Percentiles rank a stretch among this genome's conserved stretches.
Evolutionary conservation across 1,140 invertebrate species (phyloP).

Genomic region (Himalopsyche phryganea): DNA sequence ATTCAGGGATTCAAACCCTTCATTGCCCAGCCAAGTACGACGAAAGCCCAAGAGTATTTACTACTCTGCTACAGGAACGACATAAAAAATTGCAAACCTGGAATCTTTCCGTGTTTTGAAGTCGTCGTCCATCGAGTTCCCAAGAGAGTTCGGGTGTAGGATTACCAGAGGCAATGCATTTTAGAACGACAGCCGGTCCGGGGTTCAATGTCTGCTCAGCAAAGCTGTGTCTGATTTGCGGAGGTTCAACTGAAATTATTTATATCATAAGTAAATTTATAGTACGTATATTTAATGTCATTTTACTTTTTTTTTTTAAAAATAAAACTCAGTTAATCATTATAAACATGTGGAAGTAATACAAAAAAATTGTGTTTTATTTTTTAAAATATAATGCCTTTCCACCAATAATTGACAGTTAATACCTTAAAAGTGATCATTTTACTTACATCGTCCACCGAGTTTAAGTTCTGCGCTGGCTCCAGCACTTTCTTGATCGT

Average conservation of each 20-base stretch:
- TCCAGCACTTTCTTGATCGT: constrained; percentile 91
- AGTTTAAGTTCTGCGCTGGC: constrained; percentile 89
- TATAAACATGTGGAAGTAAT: too few species aligned
- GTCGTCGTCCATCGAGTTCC: constrained; percentile 85
- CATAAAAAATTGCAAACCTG: too few species aligned
- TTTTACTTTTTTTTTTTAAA: not conserved
- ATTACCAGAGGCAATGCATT: constrained; percentile 75
- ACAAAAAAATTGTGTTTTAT: too few species aligned
- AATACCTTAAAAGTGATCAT: too few species aligned
- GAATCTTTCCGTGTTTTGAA: constrained; percentile 74
- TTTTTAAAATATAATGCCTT: too few species aligned
- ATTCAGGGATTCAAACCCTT: too few species aligned
- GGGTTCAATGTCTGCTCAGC: constrained; percentile 83
- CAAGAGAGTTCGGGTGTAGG: constrained; percentile 93
- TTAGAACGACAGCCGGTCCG: constrained; percentile 76
- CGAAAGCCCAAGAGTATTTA: too few species aligned
- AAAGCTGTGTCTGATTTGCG: constrained; percentile 82
- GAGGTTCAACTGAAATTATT: constrained; percentile 70
- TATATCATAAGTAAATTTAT: not conserved
- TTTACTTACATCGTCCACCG: constrained; percentile 77
- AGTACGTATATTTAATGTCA: not conserved
- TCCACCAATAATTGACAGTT: too few species aligned
- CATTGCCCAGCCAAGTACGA: too few species aligned
- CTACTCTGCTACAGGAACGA: too few species aligned
- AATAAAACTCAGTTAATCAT: not conserved